A percentile compares a stretch with the other conserved stretches of the same genome.
phyloP scores from a whole-genome alignment of 2,113 vertebrate genomes.

The Prochilodus magdalenae region DNA sequence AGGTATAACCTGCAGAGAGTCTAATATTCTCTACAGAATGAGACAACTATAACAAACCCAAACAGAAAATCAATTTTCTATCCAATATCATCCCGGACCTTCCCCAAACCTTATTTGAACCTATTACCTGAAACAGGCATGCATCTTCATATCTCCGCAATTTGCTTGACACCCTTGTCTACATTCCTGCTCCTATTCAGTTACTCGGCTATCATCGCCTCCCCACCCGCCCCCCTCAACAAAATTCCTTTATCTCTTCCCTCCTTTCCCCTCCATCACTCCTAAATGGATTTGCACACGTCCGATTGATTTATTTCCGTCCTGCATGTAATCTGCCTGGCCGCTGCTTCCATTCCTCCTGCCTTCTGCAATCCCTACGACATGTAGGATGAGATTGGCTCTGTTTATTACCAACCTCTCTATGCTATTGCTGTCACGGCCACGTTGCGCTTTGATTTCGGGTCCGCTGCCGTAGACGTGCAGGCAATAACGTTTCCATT shows the following conservation, averaged over 20 bases:
- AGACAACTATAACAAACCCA: not conserved
- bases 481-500: constrained; percentile 26
- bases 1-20: not conserved
- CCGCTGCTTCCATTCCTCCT: constrained; percentile 21
- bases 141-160: constrained; percentile 5
- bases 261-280: constrained; percentile 27
- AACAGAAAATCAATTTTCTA: not conserved
- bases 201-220: constrained; percentile 15
- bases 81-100: not conserved
- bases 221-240: not conserved
- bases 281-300: constrained; percentile 40
- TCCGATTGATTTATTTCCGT: constrained; percentile 27
- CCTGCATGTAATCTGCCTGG: constrained; percentile 35
- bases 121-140: constrained; percentile 10
- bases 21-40: not conserved
- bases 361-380: not conserved
- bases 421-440: not conserved
- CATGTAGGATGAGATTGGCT: constrained; percentile 14
- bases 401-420: not conserved
- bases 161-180: constrained; percentile 13
- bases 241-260: constrained; percentile 30
- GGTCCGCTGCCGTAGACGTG: not conserved
- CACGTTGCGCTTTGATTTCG: not conserved
- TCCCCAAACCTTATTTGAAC: constrained; percentile 2
- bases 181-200: not conserved